Evolutionary conservation across 2,797 vertebrate species (phyloP), one percentile per base, ranked within the genome.

Genomic region (Synanceia verrucosa): DNA sequence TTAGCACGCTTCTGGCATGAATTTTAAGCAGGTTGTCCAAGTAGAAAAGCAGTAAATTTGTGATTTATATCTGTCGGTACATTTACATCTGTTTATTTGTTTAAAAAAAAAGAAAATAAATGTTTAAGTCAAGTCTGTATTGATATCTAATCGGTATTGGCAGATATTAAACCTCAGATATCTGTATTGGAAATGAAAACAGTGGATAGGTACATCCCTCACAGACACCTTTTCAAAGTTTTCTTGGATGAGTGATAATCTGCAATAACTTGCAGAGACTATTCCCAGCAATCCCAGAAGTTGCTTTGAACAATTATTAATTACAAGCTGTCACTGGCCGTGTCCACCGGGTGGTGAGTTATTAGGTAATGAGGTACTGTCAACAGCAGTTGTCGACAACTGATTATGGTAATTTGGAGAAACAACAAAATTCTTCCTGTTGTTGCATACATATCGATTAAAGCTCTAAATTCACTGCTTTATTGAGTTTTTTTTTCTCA

Each of bases 291-390:
- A 41, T 26, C 19, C 26, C 10, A 4, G 18, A 69, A 64, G 50
- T 57, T 46, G 7, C 34, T 63, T 63, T 50, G 19, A 46, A 53
- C 12, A 68, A 36, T 61, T 65, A 78, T 44, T 82, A 82, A 83
- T 83, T 84, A 76, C 41, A 73, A 65, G 72, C 75, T 73, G 83
- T 80, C 86, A 82, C 12, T 28, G 26, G 36, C 8, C 31, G 33
- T 28, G 46, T 53, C 62, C 26, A 26, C 16, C 3, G 29, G 33
- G 26, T 48, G 56, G 48, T 47, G 9, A 24, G 80, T 71, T 73
- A 79, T 75, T 70, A 60, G 60, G 67, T 75, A 77, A 70, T 81
- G 63, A 75, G 39, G 28, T 59, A 60, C 26, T 86, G 70, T 83
- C 79, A 78, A 39, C 47, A 41, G 34, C 0, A 5, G 65, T 46